Base-by-base conservation (phyloP, 2,888 invertebrate species). In the Deilephila elpenor region DNA sequence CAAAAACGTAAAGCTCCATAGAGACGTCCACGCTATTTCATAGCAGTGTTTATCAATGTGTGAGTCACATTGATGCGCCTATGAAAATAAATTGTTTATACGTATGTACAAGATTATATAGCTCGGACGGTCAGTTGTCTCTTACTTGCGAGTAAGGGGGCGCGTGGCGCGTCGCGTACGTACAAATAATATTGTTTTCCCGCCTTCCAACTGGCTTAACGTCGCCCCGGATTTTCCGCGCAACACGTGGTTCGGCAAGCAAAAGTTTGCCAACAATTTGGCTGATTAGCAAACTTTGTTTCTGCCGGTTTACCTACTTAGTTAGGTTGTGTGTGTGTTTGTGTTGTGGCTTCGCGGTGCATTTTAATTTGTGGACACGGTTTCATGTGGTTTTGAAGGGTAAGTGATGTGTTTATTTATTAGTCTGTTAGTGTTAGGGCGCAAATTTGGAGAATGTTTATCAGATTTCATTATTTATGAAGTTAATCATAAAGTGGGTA, bases 51-150 rank as follows among this genome's bases (percentile, higher is more conserved):
- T 73, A 74, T 78, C 75, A 76, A 77, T 78, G 78, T 78, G 79
- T 80, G 83, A 82, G 84, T 83, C 78, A 83, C 85, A 84, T 86
- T 85, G 87, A 90, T 90, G 89, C 89, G 89, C 85, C 88, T 91
- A 91, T 93, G 89, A 91, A 94, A 93, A 93, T 91, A 92, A 92
- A 89, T 91, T 89, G 88, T 92, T 90, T 89, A 90, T 89, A 87
- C 85, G 80, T 86, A 85, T 85, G 83, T 87, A 87, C 83, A 90
- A 89, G 89, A 86, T 89, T 89, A 90, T 90, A 84, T 86, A 89
- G 86, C 87, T 86, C 90, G 88, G 87, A 84, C 92, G 90, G 88
- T 90, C 93, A 92, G 93, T 94, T 91, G 93, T 92, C 90, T 90
- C 91, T 90, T 86, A 88, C 86, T 91, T 86, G 90, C 86, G 84